These are phyloP conservation scores for Charadrius vociferus DNA, from an alignment of 2,113 vertebrate species.

Conservation along the genomic window DNA sequence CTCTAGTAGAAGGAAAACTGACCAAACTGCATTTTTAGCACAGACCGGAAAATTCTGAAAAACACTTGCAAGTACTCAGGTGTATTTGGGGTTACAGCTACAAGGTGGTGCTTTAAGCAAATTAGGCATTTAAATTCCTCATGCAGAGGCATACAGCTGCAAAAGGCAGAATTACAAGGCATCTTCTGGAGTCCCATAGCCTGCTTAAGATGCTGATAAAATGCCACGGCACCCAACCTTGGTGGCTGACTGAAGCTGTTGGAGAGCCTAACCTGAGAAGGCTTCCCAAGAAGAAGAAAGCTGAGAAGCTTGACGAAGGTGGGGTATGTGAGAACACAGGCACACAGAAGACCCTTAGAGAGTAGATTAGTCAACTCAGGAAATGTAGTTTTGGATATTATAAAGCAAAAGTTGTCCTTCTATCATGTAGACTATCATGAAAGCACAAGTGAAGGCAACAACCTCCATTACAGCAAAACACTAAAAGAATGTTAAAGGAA, in stretches of 20 bases:
- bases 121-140: background rate
- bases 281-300: background rate
- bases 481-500: background rate
- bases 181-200: fast-evolving
- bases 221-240: fast-evolving
- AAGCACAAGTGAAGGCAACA: background rate
- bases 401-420: background rate
- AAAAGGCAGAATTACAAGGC: background rate
- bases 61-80: fast-evolving
- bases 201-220: background rate
- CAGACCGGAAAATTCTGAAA: background rate
- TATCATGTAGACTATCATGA: background rate
- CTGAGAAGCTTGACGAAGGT: background rate
- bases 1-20: background rate
- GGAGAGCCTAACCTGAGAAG: background rate
- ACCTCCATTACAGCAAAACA: background rate
- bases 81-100: background rate
- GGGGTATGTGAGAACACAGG: background rate
- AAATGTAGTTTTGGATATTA: background rate
- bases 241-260: background rate
- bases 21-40: fast-evolving
- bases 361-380: background rate
- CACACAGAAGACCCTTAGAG: background rate
- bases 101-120: background rate
- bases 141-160: background rate